Percentiles rank a stretch among this genome's conserved stretches.
Conservation (phyloP, 2,888 invertebrate species). For the Sarcophaga caerulescens region DNA sequence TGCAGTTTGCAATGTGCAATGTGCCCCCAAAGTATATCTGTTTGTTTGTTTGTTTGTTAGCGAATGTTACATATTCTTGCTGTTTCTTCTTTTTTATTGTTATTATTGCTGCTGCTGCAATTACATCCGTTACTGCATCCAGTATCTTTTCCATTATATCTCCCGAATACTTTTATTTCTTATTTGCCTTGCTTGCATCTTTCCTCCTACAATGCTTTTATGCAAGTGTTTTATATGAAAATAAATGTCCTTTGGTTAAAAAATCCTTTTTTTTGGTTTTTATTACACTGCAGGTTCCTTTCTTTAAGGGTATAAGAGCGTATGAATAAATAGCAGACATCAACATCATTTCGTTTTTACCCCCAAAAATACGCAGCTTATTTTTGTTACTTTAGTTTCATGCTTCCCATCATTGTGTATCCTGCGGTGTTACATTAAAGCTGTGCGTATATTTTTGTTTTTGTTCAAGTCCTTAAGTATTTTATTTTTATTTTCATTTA, state of each 20-base stretch:
- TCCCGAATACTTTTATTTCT: constrained; percentile 1
- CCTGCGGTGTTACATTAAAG: constrained; percentile 35
- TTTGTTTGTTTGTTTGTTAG: background rate
- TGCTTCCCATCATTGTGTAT: background rate
- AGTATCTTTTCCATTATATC: constrained; percentile 61
- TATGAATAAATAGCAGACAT: constrained; percentile 24
- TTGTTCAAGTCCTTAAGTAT: background rate
- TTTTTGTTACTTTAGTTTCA: constrained; percentile 9
- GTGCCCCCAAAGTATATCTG: constrained; percentile 47
- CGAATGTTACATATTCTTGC: constrained; percentile 37
- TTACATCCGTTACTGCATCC: constrained; percentile 66
- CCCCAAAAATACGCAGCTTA: constrained; percentile 30
- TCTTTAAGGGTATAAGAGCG: background rate
- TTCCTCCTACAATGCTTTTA: background rate
- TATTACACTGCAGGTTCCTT: constrained; percentile 17
- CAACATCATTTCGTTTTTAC: background rate
- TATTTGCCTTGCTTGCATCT: background rate
- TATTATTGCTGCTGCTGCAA: constrained; percentile 25
- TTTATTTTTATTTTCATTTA: background rate
- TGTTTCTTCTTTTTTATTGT: constrained; percentile 4
- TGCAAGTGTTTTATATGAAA: constrained; percentile 40
- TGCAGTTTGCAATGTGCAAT: constrained; percentile 62
- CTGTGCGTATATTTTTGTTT: constrained; percentile 4
- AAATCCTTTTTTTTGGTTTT: background rate
- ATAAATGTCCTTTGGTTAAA: constrained; percentile 54